Evolutionary conservation across 2,113 vertebrate species (phyloP).

Genomic region (Brachypteracias leptosomus): DNA sequence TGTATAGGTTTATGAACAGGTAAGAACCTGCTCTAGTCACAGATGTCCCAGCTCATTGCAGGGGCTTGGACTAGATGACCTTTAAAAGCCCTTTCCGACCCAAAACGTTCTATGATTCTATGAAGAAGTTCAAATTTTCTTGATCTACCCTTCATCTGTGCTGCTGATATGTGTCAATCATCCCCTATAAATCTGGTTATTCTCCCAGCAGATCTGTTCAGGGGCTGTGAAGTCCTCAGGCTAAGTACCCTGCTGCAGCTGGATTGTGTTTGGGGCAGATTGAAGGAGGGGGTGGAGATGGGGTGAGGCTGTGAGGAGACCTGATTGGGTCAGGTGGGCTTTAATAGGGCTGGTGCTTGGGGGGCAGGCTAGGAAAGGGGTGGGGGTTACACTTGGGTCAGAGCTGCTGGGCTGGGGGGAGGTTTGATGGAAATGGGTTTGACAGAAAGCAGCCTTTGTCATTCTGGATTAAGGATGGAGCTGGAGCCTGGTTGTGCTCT

Average conservation of each 20-base stretch:
- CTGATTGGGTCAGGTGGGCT: neutral
- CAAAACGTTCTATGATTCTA: neutral
- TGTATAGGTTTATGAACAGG: neutral
- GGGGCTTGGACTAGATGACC: neutral
- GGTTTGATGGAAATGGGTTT: fast-evolving
- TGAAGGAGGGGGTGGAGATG: neutral
- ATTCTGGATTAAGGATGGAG: fast-evolving
- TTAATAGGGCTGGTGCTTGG: fast-evolving
- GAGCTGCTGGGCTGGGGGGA: fast-evolving
- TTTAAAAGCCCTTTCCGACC: neutral
- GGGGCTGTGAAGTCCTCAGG: neutral
- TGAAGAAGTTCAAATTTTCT: neutral
- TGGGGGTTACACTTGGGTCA: fast-evolving
- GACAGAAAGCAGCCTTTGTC: fast-evolving
- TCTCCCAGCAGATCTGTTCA: fast-evolving
- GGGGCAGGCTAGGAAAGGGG: neutral
- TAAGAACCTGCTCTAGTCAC: neutral
- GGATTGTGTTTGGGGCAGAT: neutral
- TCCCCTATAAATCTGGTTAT: fast-evolving
- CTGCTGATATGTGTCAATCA: neutral
- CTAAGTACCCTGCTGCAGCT: neutral
- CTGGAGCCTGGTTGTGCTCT: fast-evolving
- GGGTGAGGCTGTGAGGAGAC: neutral
- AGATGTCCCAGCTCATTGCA: neutral
- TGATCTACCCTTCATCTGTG: neutral